phyloP scores from a whole-genome alignment of 2,113 vertebrate species.

The Pseudonaja textilis region DNA sequence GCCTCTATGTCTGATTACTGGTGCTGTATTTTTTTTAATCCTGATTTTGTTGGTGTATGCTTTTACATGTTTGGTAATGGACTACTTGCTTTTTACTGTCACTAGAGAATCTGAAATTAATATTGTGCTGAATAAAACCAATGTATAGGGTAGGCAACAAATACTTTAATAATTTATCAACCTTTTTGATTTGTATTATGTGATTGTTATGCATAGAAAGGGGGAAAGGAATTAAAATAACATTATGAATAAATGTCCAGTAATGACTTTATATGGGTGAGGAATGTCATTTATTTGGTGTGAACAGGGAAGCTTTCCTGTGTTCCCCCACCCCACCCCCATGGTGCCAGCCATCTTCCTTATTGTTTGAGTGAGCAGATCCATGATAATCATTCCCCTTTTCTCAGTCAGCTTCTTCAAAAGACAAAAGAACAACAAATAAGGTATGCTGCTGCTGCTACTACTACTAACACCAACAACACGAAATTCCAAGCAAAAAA shows the following conservation, averaged over 20 bases:
- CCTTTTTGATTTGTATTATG: conserved; percentile 36
- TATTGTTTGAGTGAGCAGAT: too few relatives aligned
- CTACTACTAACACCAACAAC: neutral
- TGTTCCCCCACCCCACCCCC: too few relatives aligned
- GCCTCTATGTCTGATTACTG: conserved; percentile 6
- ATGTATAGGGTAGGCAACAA: conserved; percentile 56
- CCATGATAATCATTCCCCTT: neutral
- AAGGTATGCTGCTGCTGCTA: neutral
- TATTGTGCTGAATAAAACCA: conserved; percentile 57
- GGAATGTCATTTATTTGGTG: neutral
- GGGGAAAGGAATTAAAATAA: conserved; percentile 41
- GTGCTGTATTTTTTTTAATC: conserved; percentile 1
- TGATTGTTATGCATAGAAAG: conserved; percentile 61
- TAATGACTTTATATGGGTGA: neutral
- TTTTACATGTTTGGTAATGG: conserved; percentile 49
- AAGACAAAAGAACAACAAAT: neutral
- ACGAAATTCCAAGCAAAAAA: neutral
- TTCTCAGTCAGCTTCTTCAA: neutral
- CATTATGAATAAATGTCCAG: neutral
- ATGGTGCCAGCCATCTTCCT: neutral
- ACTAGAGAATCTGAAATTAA: conserved; percentile 47
- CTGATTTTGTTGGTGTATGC: conserved; percentile 47
- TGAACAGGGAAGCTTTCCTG: neutral
- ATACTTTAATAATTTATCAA: conserved; percentile 62
- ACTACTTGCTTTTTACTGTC: conserved; percentile 39